Evolutionary conservation across 2,797 vertebrate species (phyloP).

Genomic region (Zenarchopterus dispar): DNA sequence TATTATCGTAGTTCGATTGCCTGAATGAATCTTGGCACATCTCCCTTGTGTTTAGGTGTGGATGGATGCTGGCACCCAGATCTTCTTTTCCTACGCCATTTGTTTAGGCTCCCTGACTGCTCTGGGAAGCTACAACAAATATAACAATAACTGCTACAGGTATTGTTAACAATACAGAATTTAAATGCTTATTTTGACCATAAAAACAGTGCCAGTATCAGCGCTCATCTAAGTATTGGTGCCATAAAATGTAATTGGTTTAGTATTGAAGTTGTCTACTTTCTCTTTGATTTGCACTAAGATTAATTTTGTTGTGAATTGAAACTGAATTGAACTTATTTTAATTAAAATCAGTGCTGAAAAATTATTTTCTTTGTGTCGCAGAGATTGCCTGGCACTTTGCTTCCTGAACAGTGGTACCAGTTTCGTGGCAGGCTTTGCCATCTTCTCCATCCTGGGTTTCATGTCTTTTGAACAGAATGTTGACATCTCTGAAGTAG

Average conservation of each 20-base stretch:
- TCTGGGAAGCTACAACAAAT: slow-evolving; percentile 94
- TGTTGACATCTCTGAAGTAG: slow-evolving; percentile 90
- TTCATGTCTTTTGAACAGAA: slow-evolving; percentile 94
- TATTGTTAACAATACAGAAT: slow-evolving; percentile 48
- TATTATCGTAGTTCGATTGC: too few species aligned
- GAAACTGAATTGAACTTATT: too few species aligned
- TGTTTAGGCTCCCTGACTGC: slow-evolving; percentile 91
- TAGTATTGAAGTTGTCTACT: too few species aligned
- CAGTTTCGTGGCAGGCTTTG: slow-evolving; percentile 92
- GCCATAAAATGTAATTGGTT: too few species aligned
- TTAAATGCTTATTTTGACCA: too few species aligned
- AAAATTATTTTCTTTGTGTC: slow-evolving; percentile 22
- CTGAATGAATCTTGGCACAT: too few species aligned
- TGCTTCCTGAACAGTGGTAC: slow-evolving; percentile 92
- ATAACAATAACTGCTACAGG: slow-evolving; percentile 95
- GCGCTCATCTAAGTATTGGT: too few species aligned
- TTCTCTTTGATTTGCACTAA: too few species aligned
- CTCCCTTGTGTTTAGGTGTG: slow-evolving; percentile 82
- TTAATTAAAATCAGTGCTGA: background rate
- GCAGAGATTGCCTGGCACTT: slow-evolving; percentile 88
- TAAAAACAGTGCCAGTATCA: too few species aligned
- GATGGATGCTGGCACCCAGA: slow-evolving; percentile 96
- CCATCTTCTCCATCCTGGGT: slow-evolving; percentile 94
- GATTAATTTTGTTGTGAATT: too few species aligned
- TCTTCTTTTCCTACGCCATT: slow-evolving; percentile 95